Base-by-base conservation (phyloP, 1,140 invertebrate species). In the Neodiprion virginianus region DNA sequence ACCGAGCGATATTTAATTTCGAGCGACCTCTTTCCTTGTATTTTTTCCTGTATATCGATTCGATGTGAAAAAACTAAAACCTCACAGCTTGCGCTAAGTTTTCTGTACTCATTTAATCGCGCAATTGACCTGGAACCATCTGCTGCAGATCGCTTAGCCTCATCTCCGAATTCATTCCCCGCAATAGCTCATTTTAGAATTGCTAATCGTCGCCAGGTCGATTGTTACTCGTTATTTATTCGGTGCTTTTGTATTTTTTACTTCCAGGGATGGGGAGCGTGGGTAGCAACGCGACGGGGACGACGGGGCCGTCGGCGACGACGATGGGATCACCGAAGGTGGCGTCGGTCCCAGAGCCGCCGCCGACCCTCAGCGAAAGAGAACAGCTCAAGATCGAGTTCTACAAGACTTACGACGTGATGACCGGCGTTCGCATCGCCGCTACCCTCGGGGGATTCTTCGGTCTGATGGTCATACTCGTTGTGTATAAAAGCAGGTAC, bases 401-500 rank as follows among this genome's bases (percentile, higher is more conserved):
- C 88, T 97, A 95, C 89, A 93, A 93, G 77, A 96, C 95, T 50
- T 97, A 97, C 86, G 96, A 97, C 89, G 94, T 95, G 79, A 96
- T 96, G 95, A 96, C 95, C 74, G 96, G 96, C 71, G 92, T 95
- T 73, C 91, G 96, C 66, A 97, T 96, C 84, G 96, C 96, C 69
- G 94, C 94, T 76, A 96, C 96, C 7, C 90, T 97, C 48, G 95
- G 95, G 79, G 94, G 95, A 76, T 96, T 97, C 85, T 97, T 97
- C 88, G 92, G 94, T 50, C 88, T 97, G 77, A 96, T 97, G 93
- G 94, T 96, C 12, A 92, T 96, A 81, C 90, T 96, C 75, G 93
- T 97, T 73, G 91, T 96, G 65, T 97, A 96, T 89, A 97, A 97
- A 87, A 96, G 94, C 85, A 92, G 93, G 82, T 84, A 74, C 48